Evolutionary conservation across 2,888 invertebrate species (phyloP), one percentile per base, ranked within the genome.

Genomic region (Urechis unicinctus): DNA sequence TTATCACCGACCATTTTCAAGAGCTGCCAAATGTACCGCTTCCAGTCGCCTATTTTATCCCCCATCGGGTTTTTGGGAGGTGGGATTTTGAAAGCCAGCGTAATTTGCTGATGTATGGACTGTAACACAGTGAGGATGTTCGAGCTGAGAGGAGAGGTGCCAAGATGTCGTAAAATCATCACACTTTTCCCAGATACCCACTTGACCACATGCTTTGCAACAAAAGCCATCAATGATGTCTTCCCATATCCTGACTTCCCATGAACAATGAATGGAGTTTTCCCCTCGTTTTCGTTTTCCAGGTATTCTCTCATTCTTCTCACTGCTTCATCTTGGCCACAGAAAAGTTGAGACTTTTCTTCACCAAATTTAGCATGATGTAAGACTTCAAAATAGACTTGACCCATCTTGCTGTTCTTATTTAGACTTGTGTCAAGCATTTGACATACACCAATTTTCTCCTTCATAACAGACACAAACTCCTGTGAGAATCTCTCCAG

Each of bases 81-180:
- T 31, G 31, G 17, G 22, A 26, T 26, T 0, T 43, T 30, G 42
- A 48, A 62, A 1, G 51, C 43, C 3, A 53, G 25, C 28, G 49
- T 50, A 5, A 68, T 61, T 54, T 69, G 69, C 2, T 41, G 41
- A 28, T 63, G 61, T 2, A 66, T 50, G 30, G 64, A 67, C n/a
- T 58, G 31, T 13, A 68, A 50, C 9, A 61, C 51, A 3, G 50
- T 47, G 22, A 61, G 53, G 1, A 67, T 63, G n/a, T 63, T 58
- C 2, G 64, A 62, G n/a, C 67, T 65, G 29, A 60, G 60, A 0
- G 68, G 63, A 5, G 68, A 66, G 2, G 69, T 68, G 3, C 68
- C 67, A 1, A 68, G 57, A 56, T 66, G 67, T n/a, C 69, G 50
- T 2, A 64, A n/a, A n/a, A n/a, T n/a, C n/a, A n/a, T n/a, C n/a